These are phyloP conservation scores for Heterodera schachtii DNA, from an alignment of 1,140 invertebrate genomes.

Conservation along the genomic window DNA sequence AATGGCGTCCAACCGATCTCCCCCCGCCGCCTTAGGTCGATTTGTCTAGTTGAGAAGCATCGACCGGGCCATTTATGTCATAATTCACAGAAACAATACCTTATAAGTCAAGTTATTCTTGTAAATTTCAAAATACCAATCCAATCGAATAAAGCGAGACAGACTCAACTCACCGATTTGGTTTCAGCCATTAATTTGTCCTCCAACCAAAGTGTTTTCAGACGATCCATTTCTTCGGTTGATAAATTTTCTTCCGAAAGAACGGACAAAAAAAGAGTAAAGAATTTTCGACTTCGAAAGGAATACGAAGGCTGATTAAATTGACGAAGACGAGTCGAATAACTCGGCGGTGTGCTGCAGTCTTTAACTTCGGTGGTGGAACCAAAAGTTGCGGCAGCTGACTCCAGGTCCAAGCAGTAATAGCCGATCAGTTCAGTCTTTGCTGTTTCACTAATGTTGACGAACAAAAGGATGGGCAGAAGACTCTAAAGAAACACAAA, in stretches of 20 bases:
- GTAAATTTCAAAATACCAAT: not conserved
- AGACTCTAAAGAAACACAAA: conserved; percentile 25
- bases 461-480: conserved; percentile 33
- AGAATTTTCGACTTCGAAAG: conserved; percentile 31
- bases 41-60: no score
- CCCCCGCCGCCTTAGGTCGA: no score
- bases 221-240: conserved; percentile 29
- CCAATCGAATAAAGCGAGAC: conserved; percentile 1
- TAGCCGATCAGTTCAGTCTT: conserved; percentile 36
- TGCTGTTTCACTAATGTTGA: conserved; percentile 32
- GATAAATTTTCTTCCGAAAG: conserved; percentile 43
- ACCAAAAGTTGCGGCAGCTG: conserved; percentile 7
- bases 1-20: no score
- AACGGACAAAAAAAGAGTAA: conserved; percentile 31
- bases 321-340: conserved; percentile 8
- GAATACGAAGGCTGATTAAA: not conserved
- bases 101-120: no score
- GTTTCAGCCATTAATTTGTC: conserved; percentile 26
- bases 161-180: not conserved
- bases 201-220: conserved; percentile 28
- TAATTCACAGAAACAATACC: no score
- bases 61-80: no score
- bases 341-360: conserved; percentile 18
- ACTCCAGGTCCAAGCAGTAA: conserved; percentile 38
- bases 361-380: conserved; percentile 8